Percentiles rank a stretch among this genome's conserved stretches.
Conservation (phyloP, 2,113 vertebrate species). For the Clupea harengus region DNA sequence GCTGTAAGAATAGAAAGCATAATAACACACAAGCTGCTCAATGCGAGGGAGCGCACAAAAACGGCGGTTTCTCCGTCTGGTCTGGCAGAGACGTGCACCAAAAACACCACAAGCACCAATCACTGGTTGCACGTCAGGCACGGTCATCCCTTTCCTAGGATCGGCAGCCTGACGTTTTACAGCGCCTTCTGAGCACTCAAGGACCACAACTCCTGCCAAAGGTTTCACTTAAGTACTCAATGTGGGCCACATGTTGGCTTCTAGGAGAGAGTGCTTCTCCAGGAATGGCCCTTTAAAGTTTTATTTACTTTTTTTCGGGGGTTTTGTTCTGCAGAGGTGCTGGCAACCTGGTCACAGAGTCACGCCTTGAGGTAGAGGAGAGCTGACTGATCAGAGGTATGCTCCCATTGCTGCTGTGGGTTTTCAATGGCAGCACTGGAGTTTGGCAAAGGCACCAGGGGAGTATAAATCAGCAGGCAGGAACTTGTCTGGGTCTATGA, state of each 20-base stretch:
- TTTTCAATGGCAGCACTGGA: constrained; percentile 31
- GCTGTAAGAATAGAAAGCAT: neutral
- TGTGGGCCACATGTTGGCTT: neutral
- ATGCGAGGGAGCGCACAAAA: neutral
- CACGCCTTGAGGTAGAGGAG: neutral
- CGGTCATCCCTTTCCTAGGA: neutral
- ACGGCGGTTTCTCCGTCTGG: neutral
- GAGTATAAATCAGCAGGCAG: constrained; percentile 53
- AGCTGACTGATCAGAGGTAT: neutral
- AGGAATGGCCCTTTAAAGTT: neutral
- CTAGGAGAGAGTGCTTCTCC: neutral
- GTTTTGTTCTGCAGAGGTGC: neutral
- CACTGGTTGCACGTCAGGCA: neutral
- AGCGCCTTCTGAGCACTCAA: neutral
- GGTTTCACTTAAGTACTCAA: neutral
- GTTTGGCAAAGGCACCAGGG: constrained; percentile 33
- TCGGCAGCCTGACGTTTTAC: neutral
- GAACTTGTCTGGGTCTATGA: constrained; percentile 54
- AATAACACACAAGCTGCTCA: neutral
- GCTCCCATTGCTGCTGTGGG: neutral
- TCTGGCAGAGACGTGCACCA: neutral
- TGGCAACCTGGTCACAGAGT: no score
- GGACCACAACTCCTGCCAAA: neutral
- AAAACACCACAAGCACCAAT: constrained; percentile 17
- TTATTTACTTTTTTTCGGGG: neutral